phyloP scores from a whole-genome alignment of 2,113 vertebrate genomes.

The Microcebus jonahi region DNA sequence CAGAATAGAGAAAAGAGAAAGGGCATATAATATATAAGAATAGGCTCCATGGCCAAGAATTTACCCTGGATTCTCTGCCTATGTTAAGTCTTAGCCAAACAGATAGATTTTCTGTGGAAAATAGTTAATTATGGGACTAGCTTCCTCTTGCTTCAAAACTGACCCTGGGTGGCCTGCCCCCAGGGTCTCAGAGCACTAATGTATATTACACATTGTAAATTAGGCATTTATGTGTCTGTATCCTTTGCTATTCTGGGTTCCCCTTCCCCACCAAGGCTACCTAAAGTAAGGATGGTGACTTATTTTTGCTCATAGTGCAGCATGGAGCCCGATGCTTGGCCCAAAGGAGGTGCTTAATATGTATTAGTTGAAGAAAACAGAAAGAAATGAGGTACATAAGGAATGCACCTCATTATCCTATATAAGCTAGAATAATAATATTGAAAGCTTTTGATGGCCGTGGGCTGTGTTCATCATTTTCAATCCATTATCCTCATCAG shows the following conservation, averaged over 20 bases:
- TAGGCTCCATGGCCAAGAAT: not conserved
- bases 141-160: not conserved
- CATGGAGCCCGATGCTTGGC: not conserved
- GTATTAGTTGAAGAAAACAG: not conserved
- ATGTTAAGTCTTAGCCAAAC: not conserved
- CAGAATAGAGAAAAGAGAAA: constrained; percentile 22
- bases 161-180: not conserved
- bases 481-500: not conserved
- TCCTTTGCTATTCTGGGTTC: not conserved
- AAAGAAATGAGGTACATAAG: not conserved
- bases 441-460: not conserved
- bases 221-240: not conserved
- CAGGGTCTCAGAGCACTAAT: not conserved
- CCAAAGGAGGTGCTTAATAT: not conserved
- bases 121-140: not conserved
- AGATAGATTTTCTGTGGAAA: not conserved
- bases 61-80: not conserved
- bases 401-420: not conserved
- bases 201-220: not conserved
- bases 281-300: not conserved
- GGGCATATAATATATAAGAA: not conserved
- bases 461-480: not conserved
- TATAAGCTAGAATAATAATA: not conserved
- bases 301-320: not conserved
- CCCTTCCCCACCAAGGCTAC: not conserved